Conservation (phyloP, 2,888 invertebrate genomes). For the Himalopsyche anomala region DNA sequence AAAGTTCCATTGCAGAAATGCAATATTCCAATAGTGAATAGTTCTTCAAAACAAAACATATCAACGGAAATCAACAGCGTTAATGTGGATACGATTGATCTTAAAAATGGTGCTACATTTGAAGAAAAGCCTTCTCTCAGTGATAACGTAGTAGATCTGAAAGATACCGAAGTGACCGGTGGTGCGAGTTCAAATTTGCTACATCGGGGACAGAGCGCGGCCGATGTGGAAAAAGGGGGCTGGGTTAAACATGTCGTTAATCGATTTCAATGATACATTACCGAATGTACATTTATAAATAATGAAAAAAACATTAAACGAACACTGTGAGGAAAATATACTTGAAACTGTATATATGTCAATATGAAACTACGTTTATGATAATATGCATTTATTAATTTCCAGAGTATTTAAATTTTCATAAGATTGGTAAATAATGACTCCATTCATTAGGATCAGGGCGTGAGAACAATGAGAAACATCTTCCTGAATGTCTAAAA, state of each 20-base stretch:
- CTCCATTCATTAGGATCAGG: no score
- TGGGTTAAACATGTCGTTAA: slow-evolving; percentile 87
- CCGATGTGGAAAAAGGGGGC: slow-evolving; percentile 73
- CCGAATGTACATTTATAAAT: slow-evolving; percentile 65
- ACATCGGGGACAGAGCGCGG: slow-evolving; percentile 66
- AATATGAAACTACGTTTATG: no score
- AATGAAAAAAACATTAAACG: background rate
- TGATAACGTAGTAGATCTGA: background rate
- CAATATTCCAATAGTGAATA: slow-evolving; percentile 59
- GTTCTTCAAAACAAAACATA: slow-evolving; percentile 11
- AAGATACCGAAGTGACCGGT: slow-evolving; percentile 8
- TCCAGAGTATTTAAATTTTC: no score
- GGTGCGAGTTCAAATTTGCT: slow-evolving; percentile 42
- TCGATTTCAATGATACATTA: slow-evolving; percentile 78
- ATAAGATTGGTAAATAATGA: no score
- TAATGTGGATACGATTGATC: background rate
- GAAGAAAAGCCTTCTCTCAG: background rate
- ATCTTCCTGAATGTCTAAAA: no score
- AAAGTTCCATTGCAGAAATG: slow-evolving; percentile 57
- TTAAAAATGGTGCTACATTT: slow-evolving; percentile 33
- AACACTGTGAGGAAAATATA: no score
- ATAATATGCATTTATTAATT: no score
- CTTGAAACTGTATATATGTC: no score
- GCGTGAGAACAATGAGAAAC: no score
- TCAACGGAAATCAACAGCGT: background rate